phyloP scores from a whole-genome alignment of 1,140 invertebrate species.

The Ectropis grisescens region DNA sequence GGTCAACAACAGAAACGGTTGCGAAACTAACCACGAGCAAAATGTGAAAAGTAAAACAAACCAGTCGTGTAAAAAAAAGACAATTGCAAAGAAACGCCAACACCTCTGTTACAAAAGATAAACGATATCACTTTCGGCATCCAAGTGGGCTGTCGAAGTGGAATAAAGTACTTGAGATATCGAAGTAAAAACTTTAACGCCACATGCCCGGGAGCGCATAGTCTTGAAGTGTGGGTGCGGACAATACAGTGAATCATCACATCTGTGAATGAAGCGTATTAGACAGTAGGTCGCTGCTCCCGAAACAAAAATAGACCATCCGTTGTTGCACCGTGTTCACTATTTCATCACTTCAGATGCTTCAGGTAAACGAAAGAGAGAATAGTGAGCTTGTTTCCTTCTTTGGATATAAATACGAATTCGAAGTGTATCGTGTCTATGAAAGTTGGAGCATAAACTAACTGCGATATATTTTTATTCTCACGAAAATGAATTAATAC shows the following conservation, averaged over 20 bases:
- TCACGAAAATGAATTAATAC: too few relatives aligned
- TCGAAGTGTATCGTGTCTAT: too few relatives aligned
- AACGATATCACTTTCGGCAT: conserved; percentile 16
- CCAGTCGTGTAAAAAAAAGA: conserved; percentile 1
- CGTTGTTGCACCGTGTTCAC: conserved; percentile 23
- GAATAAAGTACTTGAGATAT: not conserved
- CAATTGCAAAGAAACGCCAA: not conserved
- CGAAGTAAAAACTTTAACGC: conserved; percentile 17
- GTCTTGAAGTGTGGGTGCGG: conserved; percentile 16
- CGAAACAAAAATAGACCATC: conserved; percentile 32
- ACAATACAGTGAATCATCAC: conserved; percentile 44
- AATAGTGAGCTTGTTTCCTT: conserved; percentile 2
- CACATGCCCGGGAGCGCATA: conserved; percentile 18
- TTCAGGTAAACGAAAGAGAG: conserved; percentile 12
- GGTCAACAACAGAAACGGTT: too few relatives aligned
- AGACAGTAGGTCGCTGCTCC: conserved; percentile 33
- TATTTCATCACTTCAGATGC: conserved; percentile 15
- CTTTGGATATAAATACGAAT: too few relatives aligned
- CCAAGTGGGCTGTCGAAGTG: conserved; percentile 6
- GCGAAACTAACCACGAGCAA: too few relatives aligned
- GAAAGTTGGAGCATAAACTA: too few relatives aligned
- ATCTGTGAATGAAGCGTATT: conserved; percentile 35
- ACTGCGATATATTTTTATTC: too few relatives aligned
- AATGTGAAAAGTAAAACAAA: too few relatives aligned
- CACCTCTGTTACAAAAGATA: conserved; percentile 3